phyloP scores from a whole-genome alignment of 1,140 invertebrate genomes.

The Drosophila varians region DNA sequence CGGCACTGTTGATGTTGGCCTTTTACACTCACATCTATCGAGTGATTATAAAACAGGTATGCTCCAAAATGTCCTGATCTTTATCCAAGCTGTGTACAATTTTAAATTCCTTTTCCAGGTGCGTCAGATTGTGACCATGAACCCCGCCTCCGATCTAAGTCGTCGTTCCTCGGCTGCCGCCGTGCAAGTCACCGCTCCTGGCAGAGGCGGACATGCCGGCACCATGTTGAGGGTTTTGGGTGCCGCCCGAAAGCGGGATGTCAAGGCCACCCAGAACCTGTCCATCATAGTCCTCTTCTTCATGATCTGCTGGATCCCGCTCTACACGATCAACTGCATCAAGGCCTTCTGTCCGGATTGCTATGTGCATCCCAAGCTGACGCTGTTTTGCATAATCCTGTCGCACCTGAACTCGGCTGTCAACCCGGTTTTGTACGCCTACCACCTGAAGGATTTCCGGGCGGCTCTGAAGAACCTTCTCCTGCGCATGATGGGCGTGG shows the following conservation, averaged over 20 bases:
- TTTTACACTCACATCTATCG: constrained; percentile 95
- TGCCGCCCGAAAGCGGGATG: constrained; percentile 92
- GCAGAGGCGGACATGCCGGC: constrained; percentile 59
- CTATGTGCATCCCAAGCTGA: constrained; percentile 87
- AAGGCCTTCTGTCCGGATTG: constrained; percentile 90
- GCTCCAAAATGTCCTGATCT: background rate
- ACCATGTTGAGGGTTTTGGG: constrained; percentile 90
- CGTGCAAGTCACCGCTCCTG: constrained; percentile 58
- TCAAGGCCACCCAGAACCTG: constrained; percentile 95
- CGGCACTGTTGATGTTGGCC: constrained; percentile 91
- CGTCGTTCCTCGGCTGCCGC: constrained; percentile 73
- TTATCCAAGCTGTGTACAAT: no score
- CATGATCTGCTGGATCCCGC: constrained; percentile 95
- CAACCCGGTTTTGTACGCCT: constrained; percentile 94
- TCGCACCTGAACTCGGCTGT: constrained; percentile 95
- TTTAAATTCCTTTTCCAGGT: constrained; percentile 70
- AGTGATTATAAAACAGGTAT: constrained; percentile 94
- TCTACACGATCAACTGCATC: constrained; percentile 95
- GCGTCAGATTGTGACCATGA: constrained; percentile 83
- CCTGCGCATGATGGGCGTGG: constrained; percentile 85
- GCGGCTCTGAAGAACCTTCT: constrained; percentile 89
- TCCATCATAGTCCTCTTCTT: constrained; percentile 96
- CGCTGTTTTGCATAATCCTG: constrained; percentile 93
- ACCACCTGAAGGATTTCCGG: constrained; percentile 93
- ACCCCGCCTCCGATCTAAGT: constrained; percentile 76